Base-by-base conservation (phyloP, 2,113 vertebrate genomes). In the Eurypyga helias region DNA sequence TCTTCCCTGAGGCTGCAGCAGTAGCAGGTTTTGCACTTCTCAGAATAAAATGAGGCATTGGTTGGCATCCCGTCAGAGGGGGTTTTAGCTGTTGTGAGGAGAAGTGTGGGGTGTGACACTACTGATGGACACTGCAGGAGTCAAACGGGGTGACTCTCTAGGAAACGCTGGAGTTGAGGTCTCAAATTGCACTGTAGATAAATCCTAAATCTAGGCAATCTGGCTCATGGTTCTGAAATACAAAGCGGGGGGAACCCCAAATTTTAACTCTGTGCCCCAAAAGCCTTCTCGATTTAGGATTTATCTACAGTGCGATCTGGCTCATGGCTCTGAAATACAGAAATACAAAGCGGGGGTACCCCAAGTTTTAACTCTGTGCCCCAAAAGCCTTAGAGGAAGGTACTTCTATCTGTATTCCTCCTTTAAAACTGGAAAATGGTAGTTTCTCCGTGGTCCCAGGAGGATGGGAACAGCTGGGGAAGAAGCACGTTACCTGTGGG, bases 41-140 rank as follows among this genome's bases (percentile, higher is more conserved):
- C n/a, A 24, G 4, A 61, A 51, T 24, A 5, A 24, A 84, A 19
- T 4, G 2, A 7, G 17, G 7, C 5, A 0, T 25, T 0, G 1
- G 9, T 43, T 65, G 33, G 19, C 17, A 18, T 51, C 16, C 4
- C 2, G 11, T 25, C 29, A 11, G 17, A 16, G 13, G 33, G 31
- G 10, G 0, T 10, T 1, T 51, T 41, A 23, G 11, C 7, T 58
- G 9, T 2, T 31, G 10, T 8, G 3, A 17, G 46, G 70, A 24
- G 75, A 24, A 21, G 6, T 1, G 15, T 9, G 29, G 55, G 71
- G 9, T 51, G 64, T n/a, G 18, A 1, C 34, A 29, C 13, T 19
- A 3, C 7, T 2, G 43, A 9, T 17, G 29, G 49, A 5, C 10
- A 2, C n/a, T 17, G n/a, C 21, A 28, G 92, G 49, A 25, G 0